Evolutionary conservation across 2,888 invertebrate species (phyloP).

Genomic region (Nemotelus pantherinus): DNA sequence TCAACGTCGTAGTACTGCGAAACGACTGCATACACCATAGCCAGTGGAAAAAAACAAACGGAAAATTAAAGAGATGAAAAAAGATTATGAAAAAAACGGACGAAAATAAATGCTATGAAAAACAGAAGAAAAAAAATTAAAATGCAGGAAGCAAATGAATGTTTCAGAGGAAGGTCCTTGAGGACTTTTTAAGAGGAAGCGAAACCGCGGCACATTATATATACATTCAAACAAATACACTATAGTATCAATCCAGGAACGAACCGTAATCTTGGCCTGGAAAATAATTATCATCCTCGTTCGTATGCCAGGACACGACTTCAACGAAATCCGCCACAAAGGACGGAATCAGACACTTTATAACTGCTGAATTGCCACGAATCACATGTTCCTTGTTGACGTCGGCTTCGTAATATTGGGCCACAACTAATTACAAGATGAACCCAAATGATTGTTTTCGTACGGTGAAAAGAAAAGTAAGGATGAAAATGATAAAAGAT

Average conservation of each 20-base stretch:
- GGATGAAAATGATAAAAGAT: not conserved
- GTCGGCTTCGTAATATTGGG: slow-evolving; percentile 83
- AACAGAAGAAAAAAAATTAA: slow-evolving; percentile 12
- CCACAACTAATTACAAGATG: slow-evolving; percentile 70
- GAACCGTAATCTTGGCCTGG: slow-evolving; percentile 72
- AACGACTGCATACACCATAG: slow-evolving; percentile 72
- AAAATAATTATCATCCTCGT: slow-evolving; percentile 77
- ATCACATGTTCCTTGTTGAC: slow-evolving; percentile 88
- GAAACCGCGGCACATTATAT: not conserved
- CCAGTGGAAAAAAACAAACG: not conserved
- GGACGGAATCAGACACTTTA: slow-evolving; percentile 85
- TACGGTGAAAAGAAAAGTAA: not conserved
- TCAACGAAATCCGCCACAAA: slow-evolving; percentile 88
- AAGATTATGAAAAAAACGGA: slow-evolving; percentile 34
- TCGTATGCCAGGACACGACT: slow-evolving; percentile 83
- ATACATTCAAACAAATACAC: not conserved
- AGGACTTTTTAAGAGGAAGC: not conserved
- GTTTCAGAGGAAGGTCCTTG: not conserved
- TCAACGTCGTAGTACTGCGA: slow-evolving; percentile 91
- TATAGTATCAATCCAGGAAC: not conserved
- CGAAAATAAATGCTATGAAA: not conserved
- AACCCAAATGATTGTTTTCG: no score
- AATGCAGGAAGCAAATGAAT: not conserved
- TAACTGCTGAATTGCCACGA: slow-evolving; percentile 80
- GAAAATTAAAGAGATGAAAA: slow-evolving; percentile 33